Evolutionary conservation across 1,140 invertebrate genomes (phyloP), one percentile per base, ranked within the genome.

Genomic region (Nymphalis io): DNA sequence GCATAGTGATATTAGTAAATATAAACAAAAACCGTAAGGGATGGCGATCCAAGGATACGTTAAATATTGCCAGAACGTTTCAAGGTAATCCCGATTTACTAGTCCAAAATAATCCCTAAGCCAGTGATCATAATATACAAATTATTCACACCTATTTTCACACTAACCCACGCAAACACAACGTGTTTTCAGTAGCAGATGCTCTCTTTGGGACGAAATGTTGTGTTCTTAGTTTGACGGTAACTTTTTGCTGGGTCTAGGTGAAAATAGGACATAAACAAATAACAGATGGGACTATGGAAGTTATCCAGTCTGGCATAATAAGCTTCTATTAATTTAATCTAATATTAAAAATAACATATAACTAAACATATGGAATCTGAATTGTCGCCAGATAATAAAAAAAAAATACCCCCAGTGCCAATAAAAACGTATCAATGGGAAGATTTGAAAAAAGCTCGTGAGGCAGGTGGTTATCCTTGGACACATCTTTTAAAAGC

Each of bases 391-490:
- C 78, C 89, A 88, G 92, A 93, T 87, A 89, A 83, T 82, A 74
- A 82, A 66, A 83, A 83, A 87, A 83, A 85, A 78, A 73, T 82
- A 81, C 93, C 94, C 73, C 93, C 93, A 70, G 92, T 94, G 76
- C 94, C 94, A 27, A 89, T 94, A 78, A 93, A 94, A 82, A 95
- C 94, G 33, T 95, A 95, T 87, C 92, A 94, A 92, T 95, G 95
- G 95, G 95, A 95, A 87, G 95, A 95, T 89, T 84, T 95, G 12
- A 86, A 93, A 74, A 89, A 94, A 80, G 91, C 93, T 70, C 89
- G 88, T 85, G 84, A 89, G 68, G 87, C 93, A 77, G 95, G 95
- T 69, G 94, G 93, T 46, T 95, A 95, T 80, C 95, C 95, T 65
- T 95, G 95, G 94, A 95, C 95, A 18, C 93, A 95, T 82, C 81